Percentiles rank a stretch among this genome's conserved stretches.
These are phyloP conservation scores for Poeciliopsis turrubarensis DNA, from an alignment of 2,113 vertebrate species.

Conservation along the genomic window DNA sequence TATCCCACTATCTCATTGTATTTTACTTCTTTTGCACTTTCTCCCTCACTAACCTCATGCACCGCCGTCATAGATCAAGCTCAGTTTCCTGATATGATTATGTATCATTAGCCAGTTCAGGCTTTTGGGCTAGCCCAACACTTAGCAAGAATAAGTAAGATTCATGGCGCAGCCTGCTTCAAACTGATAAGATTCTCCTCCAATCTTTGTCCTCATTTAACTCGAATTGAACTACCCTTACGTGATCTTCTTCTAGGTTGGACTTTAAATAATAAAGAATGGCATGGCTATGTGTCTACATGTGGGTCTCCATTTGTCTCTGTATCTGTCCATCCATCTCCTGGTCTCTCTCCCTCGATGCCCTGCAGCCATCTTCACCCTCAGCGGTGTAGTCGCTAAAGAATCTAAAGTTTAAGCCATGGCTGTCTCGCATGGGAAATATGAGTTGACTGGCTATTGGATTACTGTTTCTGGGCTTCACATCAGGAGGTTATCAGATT, in stretches of 20 bases:
- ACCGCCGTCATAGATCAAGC: constrained; percentile 31
- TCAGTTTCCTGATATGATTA: constrained; percentile 71
- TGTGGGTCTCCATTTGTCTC: constrained; percentile 24
- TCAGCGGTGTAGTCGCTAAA: constrained; percentile 42
- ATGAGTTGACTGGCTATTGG: constrained; percentile 69
- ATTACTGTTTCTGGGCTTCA: constrained; percentile 68
- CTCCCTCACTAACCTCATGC: constrained; percentile 14
- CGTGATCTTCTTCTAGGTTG: not conserved
- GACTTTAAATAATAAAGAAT: constrained; percentile 27
- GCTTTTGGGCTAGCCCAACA: constrained; percentile 17
- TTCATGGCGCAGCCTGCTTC: constrained; percentile 38
- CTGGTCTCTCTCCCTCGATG: constrained; percentile 33
- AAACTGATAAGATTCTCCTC: constrained; percentile 14
- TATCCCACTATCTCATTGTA: not conserved
- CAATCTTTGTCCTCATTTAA: constrained; percentile 20
- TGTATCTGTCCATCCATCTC: constrained; percentile 28
- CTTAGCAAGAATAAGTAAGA: constrained; percentile 33
- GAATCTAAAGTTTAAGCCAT: constrained; percentile 60
- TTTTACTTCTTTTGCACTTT: constrained; percentile 24
- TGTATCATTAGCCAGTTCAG: constrained; percentile 61
- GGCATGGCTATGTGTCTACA: constrained; percentile 5
- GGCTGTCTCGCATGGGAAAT: constrained; percentile 74
- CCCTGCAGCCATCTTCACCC: constrained; percentile 50
- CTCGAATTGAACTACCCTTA: constrained; percentile 4
- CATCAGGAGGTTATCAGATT: constrained; percentile 76